Percentiles rank a stretch among this genome's conserved stretches.
Evolutionary conservation across 1,140 invertebrate species (phyloP).

Genomic region (Procambarus clarkii): DNA sequence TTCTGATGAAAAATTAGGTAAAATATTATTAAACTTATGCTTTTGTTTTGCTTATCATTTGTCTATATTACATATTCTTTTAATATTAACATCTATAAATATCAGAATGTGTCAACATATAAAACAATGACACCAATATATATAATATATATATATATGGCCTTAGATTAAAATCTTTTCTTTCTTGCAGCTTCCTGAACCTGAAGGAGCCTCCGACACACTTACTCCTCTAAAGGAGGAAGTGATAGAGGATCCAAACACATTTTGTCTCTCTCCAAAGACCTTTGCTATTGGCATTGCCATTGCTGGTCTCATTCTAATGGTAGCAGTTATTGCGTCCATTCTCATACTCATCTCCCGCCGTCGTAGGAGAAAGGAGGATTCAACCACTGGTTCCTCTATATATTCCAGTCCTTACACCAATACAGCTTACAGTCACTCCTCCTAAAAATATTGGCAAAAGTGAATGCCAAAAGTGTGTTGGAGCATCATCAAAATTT

Average conservation of each 20-base stretch:
- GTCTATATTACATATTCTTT: no score
- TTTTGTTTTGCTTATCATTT: no score
- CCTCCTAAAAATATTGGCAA: constrained; percentile 80
- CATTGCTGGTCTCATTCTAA: constrained; percentile 90
- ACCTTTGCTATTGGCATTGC: constrained; percentile 96
- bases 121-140: no score
- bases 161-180: background rate
- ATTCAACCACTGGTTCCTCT: constrained; percentile 90
- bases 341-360: constrained; percentile 89
- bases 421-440: constrained; percentile 94
- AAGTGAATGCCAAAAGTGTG: background rate
- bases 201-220: constrained; percentile 79
- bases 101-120: no score
- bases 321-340: constrained; percentile 89
- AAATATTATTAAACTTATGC: no score
- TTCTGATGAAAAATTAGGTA: no score
- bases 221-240: constrained; percentile 93
- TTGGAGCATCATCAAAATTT: background rate
- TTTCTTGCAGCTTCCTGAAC: constrained; percentile 31
- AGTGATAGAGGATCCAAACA: constrained; percentile 86
- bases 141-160: no score
- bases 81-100: no score
- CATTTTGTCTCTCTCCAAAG: constrained; percentile 91
- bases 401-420: constrained; percentile 93
- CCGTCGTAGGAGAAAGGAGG: constrained; percentile 83